phyloP scores from a whole-genome alignment of 2,113 vertebrate species.

The Cettia cetti region DNA sequence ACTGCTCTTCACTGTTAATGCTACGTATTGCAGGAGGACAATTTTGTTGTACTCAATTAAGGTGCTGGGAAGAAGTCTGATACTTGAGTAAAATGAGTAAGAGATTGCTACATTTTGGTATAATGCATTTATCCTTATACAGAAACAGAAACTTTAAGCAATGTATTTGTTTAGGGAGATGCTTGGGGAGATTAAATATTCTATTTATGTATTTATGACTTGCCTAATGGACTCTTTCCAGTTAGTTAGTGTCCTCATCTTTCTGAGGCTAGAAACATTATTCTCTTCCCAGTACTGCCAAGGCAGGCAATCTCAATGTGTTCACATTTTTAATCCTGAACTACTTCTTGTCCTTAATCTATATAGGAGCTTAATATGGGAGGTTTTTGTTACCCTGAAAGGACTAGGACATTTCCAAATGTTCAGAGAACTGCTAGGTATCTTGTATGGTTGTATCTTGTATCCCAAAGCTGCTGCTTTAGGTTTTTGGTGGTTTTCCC shows the following conservation, averaged over 20 bases:
- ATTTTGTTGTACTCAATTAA: neutral
- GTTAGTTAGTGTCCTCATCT: neutral
- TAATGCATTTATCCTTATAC: neutral
- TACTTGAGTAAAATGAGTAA: neutral
- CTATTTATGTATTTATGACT: neutral
- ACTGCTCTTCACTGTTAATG: neutral
- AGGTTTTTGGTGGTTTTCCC: neutral
- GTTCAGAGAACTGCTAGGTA: neutral
- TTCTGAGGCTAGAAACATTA: neutral
- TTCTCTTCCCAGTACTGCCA: neutral
- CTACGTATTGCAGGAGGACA: neutral
- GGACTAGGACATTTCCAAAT: neutral
- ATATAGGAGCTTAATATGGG: neutral
- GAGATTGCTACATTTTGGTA: neutral
- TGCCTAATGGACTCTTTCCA: neutral
- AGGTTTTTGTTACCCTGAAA: neutral
- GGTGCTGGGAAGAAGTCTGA: neutral
- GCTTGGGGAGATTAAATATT: neutral
- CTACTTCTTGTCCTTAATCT: neutral
- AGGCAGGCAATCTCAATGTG: neutral
- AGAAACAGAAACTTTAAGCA: neutral
- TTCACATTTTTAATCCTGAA: neutral
- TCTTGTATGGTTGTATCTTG: neutral
- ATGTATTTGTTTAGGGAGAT: neutral
- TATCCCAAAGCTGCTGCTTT: neutral